Evolutionary conservation across 1,140 invertebrate species (phyloP), one percentile per base, ranked within the genome.

Genomic region (Drosophila athabasca): DNA sequence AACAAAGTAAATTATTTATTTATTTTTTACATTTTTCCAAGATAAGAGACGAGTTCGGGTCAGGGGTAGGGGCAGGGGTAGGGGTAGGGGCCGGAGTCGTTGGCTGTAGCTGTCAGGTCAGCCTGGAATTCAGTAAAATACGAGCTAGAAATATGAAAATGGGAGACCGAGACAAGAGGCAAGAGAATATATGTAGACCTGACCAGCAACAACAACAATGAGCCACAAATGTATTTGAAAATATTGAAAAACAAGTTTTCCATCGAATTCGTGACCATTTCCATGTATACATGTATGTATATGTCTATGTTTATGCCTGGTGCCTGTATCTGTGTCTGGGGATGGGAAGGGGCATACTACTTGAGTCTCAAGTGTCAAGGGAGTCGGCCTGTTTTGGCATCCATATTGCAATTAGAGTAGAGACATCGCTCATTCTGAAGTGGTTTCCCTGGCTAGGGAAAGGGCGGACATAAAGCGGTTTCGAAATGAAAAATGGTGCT

Each of bases 401-500:
- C 26, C 49, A 70, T 59, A 59, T 72, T 59, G 81, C 81, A 77
- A 87, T 81, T 85, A 87, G 78, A 85, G 74, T 77, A 81, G 69
- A 82, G 69, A 85, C 82, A 85, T 85, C 66, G 74, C 78, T 85
- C 78, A 85, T 78, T 75, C 52, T 85, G 74, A 77, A 85, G 78
- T 82, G 75, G 55, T 68, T 48, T 31, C n/a, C 62, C 13, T 9
- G 15, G 15, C 17, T 39, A 46, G 39, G 68, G 58, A 72, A 72
- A 54, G 31, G n/a, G 46, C 51, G 62, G 62, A 62, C 74, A 77
- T 75, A 62, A 69, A 75, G 65, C 66, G 70, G 66, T 82, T 85
- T 82, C 75, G 44, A 68, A 80, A 85, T 85, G 81, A 87, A 79
- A 82, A 79, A 88, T 85, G 78, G 69, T 75, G 83, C 79, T 79